Percentiles rank a stretch among this genome's conserved stretches.
Conservation (phyloP, 2,797 vertebrate genomes). For the Pempheris klunzingeri region DNA sequence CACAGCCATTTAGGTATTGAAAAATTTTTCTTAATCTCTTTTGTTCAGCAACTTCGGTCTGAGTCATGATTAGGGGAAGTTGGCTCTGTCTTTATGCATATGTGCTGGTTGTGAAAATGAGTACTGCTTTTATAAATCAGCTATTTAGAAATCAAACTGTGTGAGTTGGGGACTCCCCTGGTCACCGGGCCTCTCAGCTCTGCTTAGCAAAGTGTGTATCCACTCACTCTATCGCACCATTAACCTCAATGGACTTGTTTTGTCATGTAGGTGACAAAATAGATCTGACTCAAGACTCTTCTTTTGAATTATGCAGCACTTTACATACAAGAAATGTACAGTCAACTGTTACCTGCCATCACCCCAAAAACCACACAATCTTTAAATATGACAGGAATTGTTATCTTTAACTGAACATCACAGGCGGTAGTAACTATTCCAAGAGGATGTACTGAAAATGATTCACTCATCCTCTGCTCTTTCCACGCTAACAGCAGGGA, state of each 20-base stretch:
- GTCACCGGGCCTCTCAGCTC: constrained; percentile 56
- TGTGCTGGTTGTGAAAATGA: constrained; percentile 41
- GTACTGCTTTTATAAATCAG: constrained; percentile 36
- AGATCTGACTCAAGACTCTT: constrained; percentile 45
- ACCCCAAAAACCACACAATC: neutral
- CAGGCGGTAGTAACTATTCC: constrained; percentile 46
- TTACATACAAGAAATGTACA: constrained; percentile 25
- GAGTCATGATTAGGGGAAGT: constrained; percentile 79
- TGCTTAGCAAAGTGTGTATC: constrained; percentile 35
- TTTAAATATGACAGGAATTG: neutral
- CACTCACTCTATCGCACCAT: constrained; percentile 19
- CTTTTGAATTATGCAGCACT: constrained; percentile 21
- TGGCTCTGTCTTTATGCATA: constrained; percentile 51
- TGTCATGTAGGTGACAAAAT: neutral
- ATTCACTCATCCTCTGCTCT: constrained; percentile 40
- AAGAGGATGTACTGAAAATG: constrained; percentile 39
- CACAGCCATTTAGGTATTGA: constrained; percentile 73
- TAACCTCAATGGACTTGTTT: constrained; percentile 43
- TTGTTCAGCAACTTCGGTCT: constrained; percentile 70
- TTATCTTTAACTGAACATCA: constrained; percentile 22
- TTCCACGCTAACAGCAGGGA: constrained; percentile 56
- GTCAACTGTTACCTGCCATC: constrained; percentile 22
- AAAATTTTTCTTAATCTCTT: constrained; percentile 57
- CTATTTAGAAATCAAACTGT: constrained; percentile 33
- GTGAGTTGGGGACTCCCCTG: constrained; percentile 57